Percentiles rank a stretch among this genome's conserved stretches.
phyloP scores from a whole-genome alignment of 1,140 invertebrate species.

The Cataglyphis hispanica region DNA sequence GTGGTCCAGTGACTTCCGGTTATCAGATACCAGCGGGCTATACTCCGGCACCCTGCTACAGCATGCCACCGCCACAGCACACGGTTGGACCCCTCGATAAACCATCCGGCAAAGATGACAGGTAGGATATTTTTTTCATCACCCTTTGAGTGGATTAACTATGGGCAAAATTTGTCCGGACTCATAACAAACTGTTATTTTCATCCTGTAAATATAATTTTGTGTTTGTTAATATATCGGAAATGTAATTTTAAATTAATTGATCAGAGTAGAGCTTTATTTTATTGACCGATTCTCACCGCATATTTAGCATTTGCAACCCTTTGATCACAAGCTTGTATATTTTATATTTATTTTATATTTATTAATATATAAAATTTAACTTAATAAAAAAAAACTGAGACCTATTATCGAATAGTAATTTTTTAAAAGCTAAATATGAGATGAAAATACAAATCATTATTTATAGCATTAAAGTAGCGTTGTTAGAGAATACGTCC shows the following conservation, averaged over 20 bases:
- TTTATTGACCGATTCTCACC: background rate
- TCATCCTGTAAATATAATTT: constrained; percentile 19
- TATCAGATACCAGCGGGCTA: constrained; percentile 90
- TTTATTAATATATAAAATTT: constrained; percentile 7
- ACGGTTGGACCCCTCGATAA: constrained; percentile 91
- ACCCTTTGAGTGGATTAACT: constrained; percentile 10
- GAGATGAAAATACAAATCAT: constrained; percentile 26
- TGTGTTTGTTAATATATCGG: background rate
- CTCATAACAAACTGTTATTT: constrained; percentile 52
- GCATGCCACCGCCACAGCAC: constrained; percentile 92
- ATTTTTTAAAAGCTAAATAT: constrained; percentile 9
- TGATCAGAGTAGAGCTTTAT: background rate
- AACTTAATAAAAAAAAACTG: background rate
- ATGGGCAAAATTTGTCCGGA: constrained; percentile 36
- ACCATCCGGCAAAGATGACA: constrained; percentile 90
- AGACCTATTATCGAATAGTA: background rate
- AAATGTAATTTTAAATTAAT: constrained; percentile 6
- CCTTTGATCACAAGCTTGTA: background rate
- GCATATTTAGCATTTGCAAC: constrained; percentile 4
- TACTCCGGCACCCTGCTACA: constrained; percentile 92
- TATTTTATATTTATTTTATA: background rate
- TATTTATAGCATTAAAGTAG: constrained; percentile 45
- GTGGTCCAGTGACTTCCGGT: constrained; percentile 89
- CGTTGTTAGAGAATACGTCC: constrained; percentile 54
- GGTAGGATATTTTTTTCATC: constrained; percentile 87